Evolutionary conservation across 2,113 vertebrate genomes (phyloP), one percentile per base, ranked within the genome.

Genomic region (Chionomys nivalis): DNA sequence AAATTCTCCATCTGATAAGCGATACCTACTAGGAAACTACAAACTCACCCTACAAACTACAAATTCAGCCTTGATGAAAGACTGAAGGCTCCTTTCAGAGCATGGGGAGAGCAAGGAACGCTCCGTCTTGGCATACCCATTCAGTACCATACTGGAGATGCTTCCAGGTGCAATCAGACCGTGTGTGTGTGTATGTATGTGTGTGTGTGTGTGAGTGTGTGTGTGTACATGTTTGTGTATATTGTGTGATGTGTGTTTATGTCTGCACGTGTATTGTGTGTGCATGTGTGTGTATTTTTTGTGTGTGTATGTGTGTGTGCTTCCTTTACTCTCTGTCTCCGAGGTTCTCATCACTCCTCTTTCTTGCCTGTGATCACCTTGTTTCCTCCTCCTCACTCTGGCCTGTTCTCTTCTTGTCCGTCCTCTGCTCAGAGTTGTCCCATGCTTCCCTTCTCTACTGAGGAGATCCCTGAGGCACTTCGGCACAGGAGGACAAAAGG

Each of bases 121-220:
- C 33, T 65, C 36, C 73, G 31, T 63, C 42, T 61, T 66, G 58
- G 52, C 21, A 33, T 3, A 63, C 24, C 70, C 55, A 79, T 2
- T 47, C 21, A 49, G 19, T 5, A 47, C 75, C 24, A 58, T 2
- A 42, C 16, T 61, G 52, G 39, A 42, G 44, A 93, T 73, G 23
- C 70, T 91, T 10, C 13, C 26, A 82, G 72, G 81, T 31, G 5
- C 58, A 82, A 31, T 63, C 39, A 87, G 42, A 55, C 39, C 12
- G 23, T 63, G 31, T 66, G 75, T 33, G 10, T 58, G 58, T 9
- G 36, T n/a, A 1, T 55, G 11, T 13, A 1, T 66, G 61, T 33
- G 4, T 0, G 1, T 61, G 55, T 58, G 55, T 58, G 2, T 55
- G 2, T 39, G 1, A n/a, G 2, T 13, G 5, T n/a, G 2, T 83